phyloP scores from a whole-genome alignment of 2,888 invertebrate genomes.

The Perizoma flavofasciatum region DNA sequence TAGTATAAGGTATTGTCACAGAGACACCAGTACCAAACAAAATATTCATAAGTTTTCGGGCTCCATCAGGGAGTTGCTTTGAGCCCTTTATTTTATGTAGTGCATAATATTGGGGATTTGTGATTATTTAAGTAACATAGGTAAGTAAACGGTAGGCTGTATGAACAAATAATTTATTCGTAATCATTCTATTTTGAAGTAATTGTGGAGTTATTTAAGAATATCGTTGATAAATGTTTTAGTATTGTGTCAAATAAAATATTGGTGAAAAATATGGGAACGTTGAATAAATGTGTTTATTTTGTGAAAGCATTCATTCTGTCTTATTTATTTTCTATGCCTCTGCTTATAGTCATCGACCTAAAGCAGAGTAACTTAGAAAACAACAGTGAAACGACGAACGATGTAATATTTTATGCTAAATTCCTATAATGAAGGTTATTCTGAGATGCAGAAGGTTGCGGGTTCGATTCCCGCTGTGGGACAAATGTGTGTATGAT shows the following conservation, averaged over 20 bases:
- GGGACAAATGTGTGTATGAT: too few relatives aligned
- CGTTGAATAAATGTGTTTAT: conserved; percentile 31
- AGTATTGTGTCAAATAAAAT: conserved; percentile 15
- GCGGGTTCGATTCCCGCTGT: too few relatives aligned
- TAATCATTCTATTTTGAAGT: conserved; percentile 8
- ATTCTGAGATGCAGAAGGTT: too few relatives aligned
- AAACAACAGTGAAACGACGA: too few relatives aligned
- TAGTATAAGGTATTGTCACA: conserved; percentile 45
- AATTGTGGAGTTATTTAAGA: conserved; percentile 11
- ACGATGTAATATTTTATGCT: too few relatives aligned
- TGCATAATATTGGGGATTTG: conserved; percentile 19
- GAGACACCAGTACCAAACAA: conserved; percentile 74
- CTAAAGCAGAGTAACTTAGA: too few relatives aligned
- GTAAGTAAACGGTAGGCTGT: conserved; percentile 31
- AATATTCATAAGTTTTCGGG: conserved; percentile 60
- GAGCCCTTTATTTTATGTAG: conserved; percentile 20
- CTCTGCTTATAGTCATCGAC: too few relatives aligned
- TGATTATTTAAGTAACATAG: conserved; percentile 7
- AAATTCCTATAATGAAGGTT: too few relatives aligned
- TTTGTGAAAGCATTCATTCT: conserved; percentile 28
- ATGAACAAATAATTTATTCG: conserved; percentile 24
- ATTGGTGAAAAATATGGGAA: conserved; percentile 34
- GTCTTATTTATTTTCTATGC: conserved; percentile 22
- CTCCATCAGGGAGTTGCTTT: conserved; percentile 23
- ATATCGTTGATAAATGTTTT: conserved; percentile 5